Percentiles rank a stretch among this genome's conserved stretches.
phyloP scores from a whole-genome alignment of 2,888 invertebrate species.

The Chrysolina americana region DNA sequence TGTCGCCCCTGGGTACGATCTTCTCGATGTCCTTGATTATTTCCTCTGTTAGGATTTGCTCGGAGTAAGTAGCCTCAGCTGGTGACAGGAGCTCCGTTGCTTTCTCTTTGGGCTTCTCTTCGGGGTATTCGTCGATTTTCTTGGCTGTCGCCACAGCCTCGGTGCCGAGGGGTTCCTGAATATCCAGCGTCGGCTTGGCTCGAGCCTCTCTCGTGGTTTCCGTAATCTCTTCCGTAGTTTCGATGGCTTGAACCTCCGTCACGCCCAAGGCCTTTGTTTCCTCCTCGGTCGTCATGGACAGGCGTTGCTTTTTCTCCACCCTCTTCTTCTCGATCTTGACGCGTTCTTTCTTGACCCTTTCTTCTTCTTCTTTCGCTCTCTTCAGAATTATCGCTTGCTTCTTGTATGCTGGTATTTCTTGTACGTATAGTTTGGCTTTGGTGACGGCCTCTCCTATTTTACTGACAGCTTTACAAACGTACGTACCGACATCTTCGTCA shows the following conservation, averaged over 20 bases:
- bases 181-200: slow-evolving; percentile 73
- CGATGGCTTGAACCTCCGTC: slow-evolving; percentile 70
- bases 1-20: slow-evolving; percentile 62
- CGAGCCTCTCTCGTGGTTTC: slow-evolving; percentile 68
- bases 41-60: slow-evolving; percentile 74
- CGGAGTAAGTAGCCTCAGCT: slow-evolving; percentile 74
- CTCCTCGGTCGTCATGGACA: slow-evolving; percentile 66
- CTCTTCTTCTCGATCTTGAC: slow-evolving; percentile 70
- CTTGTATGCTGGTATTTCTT: slow-evolving; percentile 70
- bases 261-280: slow-evolving; percentile 72
- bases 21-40: slow-evolving; percentile 70
- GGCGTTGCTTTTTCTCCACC: slow-evolving; percentile 61
- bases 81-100: slow-evolving; percentile 72
- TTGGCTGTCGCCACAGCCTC: slow-evolving; percentile 77
- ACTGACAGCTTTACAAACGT: slow-evolving; percentile 88
- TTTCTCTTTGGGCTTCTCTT: slow-evolving; percentile 67
- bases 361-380: slow-evolving; percentile 70
- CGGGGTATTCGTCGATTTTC: slow-evolving; percentile 73
- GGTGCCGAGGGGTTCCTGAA: slow-evolving; percentile 75
- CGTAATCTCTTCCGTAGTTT: slow-evolving; percentile 73
- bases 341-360: slow-evolving; percentile 72
- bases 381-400: slow-evolving; percentile 67
- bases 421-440: slow-evolving; percentile 83
- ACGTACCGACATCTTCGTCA: slow-evolving; percentile 80
- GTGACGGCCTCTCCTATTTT: slow-evolving; percentile 87